Conservation (phyloP, 2,888 invertebrate genomes). For the Plebejus argus region DNA sequence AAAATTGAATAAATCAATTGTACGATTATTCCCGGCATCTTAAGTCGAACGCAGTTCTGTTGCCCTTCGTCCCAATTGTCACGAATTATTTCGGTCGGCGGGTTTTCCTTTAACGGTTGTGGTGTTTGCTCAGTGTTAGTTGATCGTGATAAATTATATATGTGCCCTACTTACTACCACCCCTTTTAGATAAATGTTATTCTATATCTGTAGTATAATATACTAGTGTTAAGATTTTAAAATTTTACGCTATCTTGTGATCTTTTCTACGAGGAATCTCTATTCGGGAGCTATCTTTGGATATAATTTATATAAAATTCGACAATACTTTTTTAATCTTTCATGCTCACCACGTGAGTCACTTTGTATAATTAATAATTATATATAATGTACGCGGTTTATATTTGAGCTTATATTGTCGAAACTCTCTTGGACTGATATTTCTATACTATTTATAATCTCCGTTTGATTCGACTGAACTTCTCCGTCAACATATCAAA, state of each 20-base stretch:
- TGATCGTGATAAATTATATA: slow-evolving; percentile 42
- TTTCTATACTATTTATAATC: slow-evolving; percentile 13
- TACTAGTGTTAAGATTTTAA: slow-evolving; percentile 43
- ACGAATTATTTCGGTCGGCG: neutral
- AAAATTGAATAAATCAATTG: slow-evolving; percentile 23
- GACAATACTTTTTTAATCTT: slow-evolving; percentile 66
- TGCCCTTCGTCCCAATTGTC: neutral
- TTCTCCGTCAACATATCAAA: slow-evolving; percentile 10
- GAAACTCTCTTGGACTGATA: slow-evolving; percentile 28
- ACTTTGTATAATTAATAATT: slow-evolving; percentile 27
- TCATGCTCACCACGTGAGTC: slow-evolving; percentile 44
- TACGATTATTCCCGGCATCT: neutral
- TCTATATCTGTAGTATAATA: slow-evolving; percentile 32
- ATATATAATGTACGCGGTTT: slow-evolving; percentile 41
- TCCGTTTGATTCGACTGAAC: slow-evolving; percentile 10
- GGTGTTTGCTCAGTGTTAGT: slow-evolving; percentile 63
- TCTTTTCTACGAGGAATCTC: slow-evolving; percentile 56
- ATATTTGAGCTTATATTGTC: slow-evolving; percentile 27
- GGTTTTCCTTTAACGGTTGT: slow-evolving; percentile 57
- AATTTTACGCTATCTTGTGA: slow-evolving; percentile 59
- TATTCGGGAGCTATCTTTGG: slow-evolving; percentile 58
- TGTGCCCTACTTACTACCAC: slow-evolving; percentile 32
- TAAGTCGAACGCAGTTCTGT: neutral
- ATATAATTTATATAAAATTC: slow-evolving; percentile 52
- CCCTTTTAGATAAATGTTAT: slow-evolving; percentile 35